These are phyloP conservation scores for Cephus sareptanus DNA, from an alignment of 2,888 invertebrate genomes.

Conservation along the genomic window DNA sequence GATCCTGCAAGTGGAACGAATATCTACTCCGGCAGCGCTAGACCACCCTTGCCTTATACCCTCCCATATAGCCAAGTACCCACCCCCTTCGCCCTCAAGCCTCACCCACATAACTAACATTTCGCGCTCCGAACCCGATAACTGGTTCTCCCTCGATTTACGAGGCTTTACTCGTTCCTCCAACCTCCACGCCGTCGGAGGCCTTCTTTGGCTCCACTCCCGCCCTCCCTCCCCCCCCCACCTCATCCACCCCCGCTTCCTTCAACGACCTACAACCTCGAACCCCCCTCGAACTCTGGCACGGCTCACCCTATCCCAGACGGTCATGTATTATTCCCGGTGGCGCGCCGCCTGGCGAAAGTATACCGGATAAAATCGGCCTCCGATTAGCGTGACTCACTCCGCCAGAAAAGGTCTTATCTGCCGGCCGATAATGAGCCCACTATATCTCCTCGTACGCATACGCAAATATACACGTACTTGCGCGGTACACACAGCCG, in stretches of 20 bases:
- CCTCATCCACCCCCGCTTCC: neutral
- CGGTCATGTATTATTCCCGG: neutral
- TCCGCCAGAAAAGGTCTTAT: neutral
- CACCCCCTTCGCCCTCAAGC: conserved; percentile 20
- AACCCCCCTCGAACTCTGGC: neutral
- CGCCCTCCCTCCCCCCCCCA: neutral
- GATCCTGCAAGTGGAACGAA: conserved; percentile 38
- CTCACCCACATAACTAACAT: conserved; percentile 45
- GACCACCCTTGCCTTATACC: neutral
- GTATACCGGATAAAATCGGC: neutral
- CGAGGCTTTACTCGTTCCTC: conserved; percentile 32
- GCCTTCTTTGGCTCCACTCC: neutral
- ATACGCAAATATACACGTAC: neutral
- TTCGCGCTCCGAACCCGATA: conserved; percentile 42
- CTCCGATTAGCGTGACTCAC: neutral
- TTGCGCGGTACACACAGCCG: neutral
- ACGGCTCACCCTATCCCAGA: neutral
- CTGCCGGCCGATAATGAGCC: neutral
- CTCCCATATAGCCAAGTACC: neutral
- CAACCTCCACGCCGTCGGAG: neutral
- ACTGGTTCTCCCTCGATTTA: conserved; percentile 45
- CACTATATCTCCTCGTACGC: neutral
- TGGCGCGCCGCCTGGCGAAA: neutral
- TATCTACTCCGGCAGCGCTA: conserved; percentile 25
- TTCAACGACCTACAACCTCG: neutral